Evolutionary conservation across 2,888 invertebrate genomes (phyloP).

Genomic region (Idaea dimidiata): DNA sequence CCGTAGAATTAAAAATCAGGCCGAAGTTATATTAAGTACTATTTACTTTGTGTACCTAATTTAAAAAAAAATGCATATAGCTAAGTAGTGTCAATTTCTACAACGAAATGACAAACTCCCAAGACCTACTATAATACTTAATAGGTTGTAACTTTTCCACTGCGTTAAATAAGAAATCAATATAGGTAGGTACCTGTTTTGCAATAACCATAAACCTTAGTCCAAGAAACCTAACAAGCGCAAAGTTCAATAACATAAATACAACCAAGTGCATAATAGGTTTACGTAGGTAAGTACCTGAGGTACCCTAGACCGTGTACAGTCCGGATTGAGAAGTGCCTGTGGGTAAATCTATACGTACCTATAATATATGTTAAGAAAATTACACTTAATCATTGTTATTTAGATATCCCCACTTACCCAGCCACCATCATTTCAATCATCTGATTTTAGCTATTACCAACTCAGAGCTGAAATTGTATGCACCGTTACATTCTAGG

Average conservation of each 20-base stretch:
- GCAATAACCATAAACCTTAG: background rate
- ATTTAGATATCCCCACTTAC: background rate
- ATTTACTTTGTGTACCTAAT: no score
- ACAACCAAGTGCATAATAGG: background rate
- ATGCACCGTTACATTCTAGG: background rate
- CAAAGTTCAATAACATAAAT: background rate
- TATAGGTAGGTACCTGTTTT: background rate
- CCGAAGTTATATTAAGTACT: no score
- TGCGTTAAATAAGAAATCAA: background rate
- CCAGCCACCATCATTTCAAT: background rate
- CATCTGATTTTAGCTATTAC: background rate
- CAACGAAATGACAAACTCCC: no score
- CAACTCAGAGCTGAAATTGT: background rate
- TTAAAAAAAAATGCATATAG: no score
- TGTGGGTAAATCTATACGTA: no score
- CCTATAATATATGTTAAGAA: background rate
- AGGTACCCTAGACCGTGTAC: no score
- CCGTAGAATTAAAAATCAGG: no score
- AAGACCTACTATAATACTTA: background rate
- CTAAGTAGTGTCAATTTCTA: no score
- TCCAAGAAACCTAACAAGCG: background rate
- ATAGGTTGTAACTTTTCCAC: background rate
- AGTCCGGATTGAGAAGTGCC: no score
- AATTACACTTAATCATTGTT: background rate
- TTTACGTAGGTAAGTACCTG: background rate